A percentile compares a stretch with the other conserved stretches of the same genome.
phyloP scores from a whole-genome alignment of 1,140 invertebrate genomes.

The Plectrocnemia conspersa region DNA sequence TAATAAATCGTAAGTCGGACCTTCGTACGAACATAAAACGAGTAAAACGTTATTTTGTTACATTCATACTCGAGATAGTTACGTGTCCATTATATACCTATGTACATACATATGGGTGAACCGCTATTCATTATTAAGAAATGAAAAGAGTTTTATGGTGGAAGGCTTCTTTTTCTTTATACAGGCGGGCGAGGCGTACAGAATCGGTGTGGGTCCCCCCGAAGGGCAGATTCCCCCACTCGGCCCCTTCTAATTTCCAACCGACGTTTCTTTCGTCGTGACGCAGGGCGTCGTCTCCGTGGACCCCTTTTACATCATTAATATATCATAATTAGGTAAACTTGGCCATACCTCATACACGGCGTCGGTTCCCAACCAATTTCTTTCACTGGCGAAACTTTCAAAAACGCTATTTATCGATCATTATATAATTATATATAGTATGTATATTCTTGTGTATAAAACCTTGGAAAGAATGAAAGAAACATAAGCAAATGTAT shows the following conservation, averaged over 20 bases:
- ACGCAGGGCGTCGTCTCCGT: slow-evolving; percentile 26
- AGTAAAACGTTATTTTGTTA: slow-evolving; percentile 17
- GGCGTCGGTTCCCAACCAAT: too few relatives aligned
- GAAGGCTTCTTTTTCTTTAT: slow-evolving; percentile 27
- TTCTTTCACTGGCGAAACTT: too few relatives aligned
- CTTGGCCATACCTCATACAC: neutral
- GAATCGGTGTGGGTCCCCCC: neutral
- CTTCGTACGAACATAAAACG: neutral
- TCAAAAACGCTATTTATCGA: too few relatives aligned
- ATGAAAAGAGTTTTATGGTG: slow-evolving; percentile 37
- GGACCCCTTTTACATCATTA: slow-evolving; percentile 26
- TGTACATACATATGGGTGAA: slow-evolving; percentile 33
- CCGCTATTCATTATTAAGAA: slow-evolving; percentile 37
- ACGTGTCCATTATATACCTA: slow-evolving; percentile 27
- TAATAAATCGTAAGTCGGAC: neutral
- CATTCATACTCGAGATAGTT: slow-evolving; percentile 24
- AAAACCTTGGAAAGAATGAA: too few relatives aligned
- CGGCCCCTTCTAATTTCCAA: slow-evolving; percentile 26
- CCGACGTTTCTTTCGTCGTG: slow-evolving; percentile 21
- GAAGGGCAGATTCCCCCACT: neutral
- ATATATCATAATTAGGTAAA: slow-evolving; percentile 27
- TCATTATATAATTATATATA: too few relatives aligned
- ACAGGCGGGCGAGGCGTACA: slow-evolving; percentile 11
- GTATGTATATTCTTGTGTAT: too few relatives aligned
- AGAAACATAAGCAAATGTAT: too few relatives aligned